phyloP scores from a whole-genome alignment of 2,797 vertebrate species.

The Halcyon smyrnensis region DNA sequence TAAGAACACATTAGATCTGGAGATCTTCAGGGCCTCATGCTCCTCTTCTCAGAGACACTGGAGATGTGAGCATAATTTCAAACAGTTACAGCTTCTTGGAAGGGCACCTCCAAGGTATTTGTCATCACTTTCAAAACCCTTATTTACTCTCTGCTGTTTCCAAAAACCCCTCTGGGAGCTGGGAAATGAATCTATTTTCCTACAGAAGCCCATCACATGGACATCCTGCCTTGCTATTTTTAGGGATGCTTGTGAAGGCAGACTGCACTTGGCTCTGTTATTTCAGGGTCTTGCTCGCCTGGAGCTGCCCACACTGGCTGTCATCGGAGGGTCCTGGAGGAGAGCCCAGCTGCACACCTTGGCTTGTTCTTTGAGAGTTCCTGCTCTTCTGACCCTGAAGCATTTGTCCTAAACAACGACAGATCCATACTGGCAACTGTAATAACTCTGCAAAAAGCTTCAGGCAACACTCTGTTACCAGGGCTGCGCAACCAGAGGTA shows the following conservation, averaged over 20 bases:
- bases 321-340: not conserved
- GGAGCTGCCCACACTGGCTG: not conserved
- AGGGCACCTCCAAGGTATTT: slow-evolving; percentile 30
- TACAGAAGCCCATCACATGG: not conserved
- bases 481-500: not conserved
- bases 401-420: not conserved
- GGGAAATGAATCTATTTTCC: slow-evolving; percentile 26
- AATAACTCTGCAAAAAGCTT: not conserved
- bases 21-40: not conserved
- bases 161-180: not conserved
- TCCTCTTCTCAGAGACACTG: not conserved
- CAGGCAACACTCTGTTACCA: not conserved
- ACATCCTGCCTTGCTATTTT: not conserved
- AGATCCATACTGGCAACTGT: not conserved
- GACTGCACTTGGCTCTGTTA: not conserved
- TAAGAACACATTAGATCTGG: not conserved
- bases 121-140: not conserved
- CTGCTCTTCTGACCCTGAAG: not conserved
- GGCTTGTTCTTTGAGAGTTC: not conserved
- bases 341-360: not conserved
- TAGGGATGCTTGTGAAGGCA: not conserved
- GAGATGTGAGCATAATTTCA: not conserved
- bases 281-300: not conserved
- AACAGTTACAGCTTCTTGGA: not conserved
- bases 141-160: slow-evolving; percentile 11